Base-by-base conservation (phyloP, 2,113 vertebrate species). In the Ibidorhyncha struthersii region DNA sequence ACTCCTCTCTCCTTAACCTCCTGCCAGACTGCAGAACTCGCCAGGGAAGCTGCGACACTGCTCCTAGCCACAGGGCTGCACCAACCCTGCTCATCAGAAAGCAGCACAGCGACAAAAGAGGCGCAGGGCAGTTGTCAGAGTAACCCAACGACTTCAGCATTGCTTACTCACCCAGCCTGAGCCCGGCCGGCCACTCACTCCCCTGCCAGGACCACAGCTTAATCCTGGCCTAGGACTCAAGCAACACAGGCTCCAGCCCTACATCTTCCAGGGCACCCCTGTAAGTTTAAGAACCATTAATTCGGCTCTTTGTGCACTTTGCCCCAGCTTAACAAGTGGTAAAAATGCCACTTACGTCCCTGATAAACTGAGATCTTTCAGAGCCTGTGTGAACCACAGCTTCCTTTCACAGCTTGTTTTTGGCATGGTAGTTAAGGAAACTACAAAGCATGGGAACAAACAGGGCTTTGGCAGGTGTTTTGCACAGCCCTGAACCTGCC, bases 1-100 rank as follows among this genome's bases (percentile, higher is more conserved):
- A 8, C 38, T 55, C 36, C 38, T 14, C 38, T 52, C 29, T 19
- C 26, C 55, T 29, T 40, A 62, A 25, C 16, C 9, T 66, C 7
- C 21, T 0, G 1, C 13, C 71, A 72, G 45, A 21, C 55, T 43
- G 34, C 0, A 8, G 65, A 45, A 9, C 32, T 50, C 6, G 1
- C 56, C 8, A 9, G 47, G 15, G 40, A 55, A 77, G 40, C 27
- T 14, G 82, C 2, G 1, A 52, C 0, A 1, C 63, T 58, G 55
- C 53, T 73, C 27, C 47, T 2, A 40, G 56, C 26, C 45, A 19
- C 40, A 11, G 61, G 53, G 38, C 55, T 47, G n/a, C 66, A 49
- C 65, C 45, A 47, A 8, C 21, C 49, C 72, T 6, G 40, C 76
- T 15, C 49, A 20, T 40, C 63, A 18, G 23, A 23, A 45, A 67